Evolutionary conservation across 1,140 invertebrate genomes (phyloP), one percentile per base, ranked within the genome.

Genomic region (Grapholita molesta): DNA sequence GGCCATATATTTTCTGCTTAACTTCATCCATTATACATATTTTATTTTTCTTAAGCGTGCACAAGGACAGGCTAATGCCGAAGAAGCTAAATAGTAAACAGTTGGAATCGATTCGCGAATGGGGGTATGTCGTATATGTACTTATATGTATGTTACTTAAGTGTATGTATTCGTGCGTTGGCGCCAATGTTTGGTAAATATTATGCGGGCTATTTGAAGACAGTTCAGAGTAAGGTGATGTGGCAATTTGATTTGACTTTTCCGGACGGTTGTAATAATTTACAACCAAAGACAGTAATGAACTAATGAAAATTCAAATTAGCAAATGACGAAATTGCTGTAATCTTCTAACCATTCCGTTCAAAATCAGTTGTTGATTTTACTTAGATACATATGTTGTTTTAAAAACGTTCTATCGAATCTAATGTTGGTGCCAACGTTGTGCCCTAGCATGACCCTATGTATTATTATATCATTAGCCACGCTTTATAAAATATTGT

Each of bases 1-100:
- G 42, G 38, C 71, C 64, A 65, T 42, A 70, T 68, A 35, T 65
- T 69, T 52, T 66, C 55, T 61, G 71, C 68, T 67, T 73, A 71
- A 52, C 42, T 69, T 55, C 74, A 15, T 48, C 38, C 38, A 21
- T 48, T 48, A 21, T 48, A 48, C 30, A 74, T 75, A 79, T 86
- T 87, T 82, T 86, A 90, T 93, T 95, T 94, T 92, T 94, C 92
- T 93, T 94, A 96, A 96, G 96, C 95, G 94, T 96, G 93, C 96
- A 96, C 95, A 96, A 96, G 96, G 96, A 97, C 94, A 96, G 95
- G 92, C 96, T 96, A 94, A 96, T 96, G 93, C 95, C 95, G 93
- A 96, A 96, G 95, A 96, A 95, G 93, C 94, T 97, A 93, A 96
- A 94, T 94, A 94, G 93, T 93, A 94, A 95, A 93, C 96, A 97